Conservation (phyloP, 2,888 invertebrate species). For the Drosophila meridiana region DNA sequence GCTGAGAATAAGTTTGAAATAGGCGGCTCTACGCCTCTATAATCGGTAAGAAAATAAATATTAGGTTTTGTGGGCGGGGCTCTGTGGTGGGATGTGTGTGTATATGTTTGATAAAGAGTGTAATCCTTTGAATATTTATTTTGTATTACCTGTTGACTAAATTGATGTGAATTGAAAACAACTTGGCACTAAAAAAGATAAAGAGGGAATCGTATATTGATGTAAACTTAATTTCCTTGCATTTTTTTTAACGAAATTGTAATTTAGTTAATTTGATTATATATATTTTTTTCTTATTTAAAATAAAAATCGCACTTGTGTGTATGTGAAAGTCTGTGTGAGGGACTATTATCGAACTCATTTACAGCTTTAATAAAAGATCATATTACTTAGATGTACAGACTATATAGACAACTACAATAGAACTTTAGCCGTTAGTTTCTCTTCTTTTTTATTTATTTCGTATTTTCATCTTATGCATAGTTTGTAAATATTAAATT, state of each 20-base stretch:
- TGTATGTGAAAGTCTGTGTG: conserved; percentile 21
- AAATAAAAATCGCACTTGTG: conserved; percentile 61
- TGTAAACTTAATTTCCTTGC: neutral
- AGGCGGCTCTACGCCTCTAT: conserved; percentile 27
- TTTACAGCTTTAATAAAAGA: conserved; percentile 47
- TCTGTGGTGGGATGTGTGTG: conserved; percentile 19
- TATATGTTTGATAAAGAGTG: conserved; percentile 2
- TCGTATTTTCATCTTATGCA: conserved; percentile 21
- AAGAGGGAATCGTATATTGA: conserved; percentile 18
- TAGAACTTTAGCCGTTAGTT: conserved; percentile 60
- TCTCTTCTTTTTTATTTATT: conserved; percentile 15
- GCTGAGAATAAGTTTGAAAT: conserved; percentile 26
- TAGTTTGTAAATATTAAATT: conserved; percentile 62
- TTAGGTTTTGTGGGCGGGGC: conserved; percentile 4
- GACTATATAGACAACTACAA: conserved; percentile 62
- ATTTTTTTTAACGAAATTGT: conserved; percentile 39
- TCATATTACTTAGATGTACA: conserved; percentile 52
- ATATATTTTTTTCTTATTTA: conserved; percentile 62
- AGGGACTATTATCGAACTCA: conserved; percentile 47
- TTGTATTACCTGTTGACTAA: conserved; percentile 53
- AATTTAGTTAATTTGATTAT: conserved; percentile 45
- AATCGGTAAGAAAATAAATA: conserved; percentile 10
- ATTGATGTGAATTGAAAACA: conserved; percentile 47
- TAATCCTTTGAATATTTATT: neutral
- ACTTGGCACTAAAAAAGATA: conserved; percentile 67